A percentile compares a stretch with the other conserved stretches of the same genome.
These are phyloP conservation scores for Psix sp. DNA, from an alignment of 1,140 invertebrate genomes.

Conservation along the genomic window DNA sequence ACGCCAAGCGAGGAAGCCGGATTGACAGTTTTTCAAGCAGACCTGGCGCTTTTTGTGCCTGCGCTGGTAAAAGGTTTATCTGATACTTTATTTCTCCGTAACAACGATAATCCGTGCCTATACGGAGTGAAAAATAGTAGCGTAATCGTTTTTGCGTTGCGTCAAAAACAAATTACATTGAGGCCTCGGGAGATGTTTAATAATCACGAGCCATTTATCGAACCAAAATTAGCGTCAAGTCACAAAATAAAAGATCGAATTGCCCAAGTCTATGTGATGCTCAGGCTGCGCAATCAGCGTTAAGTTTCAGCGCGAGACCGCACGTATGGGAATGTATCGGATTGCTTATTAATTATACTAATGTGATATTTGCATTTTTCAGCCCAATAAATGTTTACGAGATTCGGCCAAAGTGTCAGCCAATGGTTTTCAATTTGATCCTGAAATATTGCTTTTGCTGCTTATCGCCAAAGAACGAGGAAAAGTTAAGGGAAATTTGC, in stretches of 20 bases:
- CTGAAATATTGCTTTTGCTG: too few species aligned
- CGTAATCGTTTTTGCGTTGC: constrained; percentile 33
- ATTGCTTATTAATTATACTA: constrained; percentile 31
- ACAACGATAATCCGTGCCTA: constrained; percentile 37
- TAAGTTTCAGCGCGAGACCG: constrained; percentile 11
- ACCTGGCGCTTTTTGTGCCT: constrained; percentile 41
- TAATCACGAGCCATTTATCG: constrained; percentile 30
- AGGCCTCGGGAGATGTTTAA: constrained; percentile 6
- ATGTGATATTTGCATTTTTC: constrained; percentile 14
- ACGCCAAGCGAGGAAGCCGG: constrained; percentile 23
- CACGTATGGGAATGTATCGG: constrained; percentile 25
- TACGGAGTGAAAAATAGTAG: constrained; percentile 23
- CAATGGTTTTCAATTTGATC: too few species aligned
- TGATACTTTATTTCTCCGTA: constrained; percentile 45
- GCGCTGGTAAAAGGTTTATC: constrained; percentile 46
- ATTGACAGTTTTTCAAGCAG: constrained; percentile 53
- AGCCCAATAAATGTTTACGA: neutral
- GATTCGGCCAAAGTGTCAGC: too few species aligned
- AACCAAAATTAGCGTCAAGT: constrained; percentile 19
- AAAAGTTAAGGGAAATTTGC: neutral
- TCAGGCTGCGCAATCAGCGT: constrained; percentile 14
- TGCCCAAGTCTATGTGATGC: constrained; percentile 19
- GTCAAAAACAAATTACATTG: neutral
- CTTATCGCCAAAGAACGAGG: neutral
- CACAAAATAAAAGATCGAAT: constrained; percentile 25